Conservation (phyloP, 2,888 invertebrate genomes). For the Lagria hirta region DNA sequence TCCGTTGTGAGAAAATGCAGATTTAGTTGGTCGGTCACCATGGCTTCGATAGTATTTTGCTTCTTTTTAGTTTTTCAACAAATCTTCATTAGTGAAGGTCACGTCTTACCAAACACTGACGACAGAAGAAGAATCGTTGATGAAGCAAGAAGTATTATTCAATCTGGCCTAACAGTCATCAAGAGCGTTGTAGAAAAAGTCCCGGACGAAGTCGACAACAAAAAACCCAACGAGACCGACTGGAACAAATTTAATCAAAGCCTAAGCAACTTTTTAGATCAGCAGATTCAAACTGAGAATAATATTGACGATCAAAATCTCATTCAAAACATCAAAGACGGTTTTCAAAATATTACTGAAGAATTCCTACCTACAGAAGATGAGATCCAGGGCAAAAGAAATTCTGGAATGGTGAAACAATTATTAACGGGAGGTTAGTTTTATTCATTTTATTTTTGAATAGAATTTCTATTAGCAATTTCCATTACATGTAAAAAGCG, state of each 20-base stretch:
- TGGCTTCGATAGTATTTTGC: too few species aligned
- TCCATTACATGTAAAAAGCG: too few species aligned
- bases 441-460: too few species aligned
- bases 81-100: too few species aligned
- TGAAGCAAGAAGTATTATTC: conserved; percentile 1
- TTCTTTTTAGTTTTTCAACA: too few species aligned
- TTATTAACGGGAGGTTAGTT: conserved; percentile 2
- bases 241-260: background rate
- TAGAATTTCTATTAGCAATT: too few species aligned
- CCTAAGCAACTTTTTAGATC: background rate
- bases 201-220: conserved; percentile 2
- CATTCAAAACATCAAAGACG: background rate
- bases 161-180: background rate
- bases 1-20: too few species aligned
- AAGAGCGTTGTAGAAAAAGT: background rate
- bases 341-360: background rate
- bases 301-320: background rate
- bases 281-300: background rate
- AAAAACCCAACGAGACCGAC: background rate
- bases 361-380: background rate
- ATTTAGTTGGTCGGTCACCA: too few species aligned
- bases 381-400: background rate
- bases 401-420: background rate
- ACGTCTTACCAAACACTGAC: conserved; percentile 1
- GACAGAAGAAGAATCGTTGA: background rate